Conservation (phyloP, 2,797 vertebrate species). For the Lutjanus argentimaculatus region DNA sequence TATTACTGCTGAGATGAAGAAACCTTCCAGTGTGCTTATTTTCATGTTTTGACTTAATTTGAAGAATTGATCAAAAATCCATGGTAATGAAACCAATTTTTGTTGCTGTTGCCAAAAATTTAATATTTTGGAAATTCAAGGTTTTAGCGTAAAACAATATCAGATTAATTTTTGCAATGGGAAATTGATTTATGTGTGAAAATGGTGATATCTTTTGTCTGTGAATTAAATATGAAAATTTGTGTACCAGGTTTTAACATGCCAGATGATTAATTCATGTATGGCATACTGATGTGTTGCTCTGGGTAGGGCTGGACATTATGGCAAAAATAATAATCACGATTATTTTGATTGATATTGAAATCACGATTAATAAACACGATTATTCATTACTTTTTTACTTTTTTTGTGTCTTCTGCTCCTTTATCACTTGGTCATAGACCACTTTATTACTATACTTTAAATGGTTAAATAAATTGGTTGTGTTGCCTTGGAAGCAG, state of each 20-base stretch:
- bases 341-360: no score
- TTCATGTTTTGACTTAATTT: neutral
- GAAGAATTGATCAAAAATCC: neutral
- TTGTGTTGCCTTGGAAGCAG: no score
- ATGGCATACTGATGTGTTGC: neutral
- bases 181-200: neutral
- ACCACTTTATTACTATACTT: no score
- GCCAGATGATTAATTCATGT: neutral
- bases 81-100: neutral
- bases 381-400: no score
- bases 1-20: conserved; percentile 15
- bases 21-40: neutral
- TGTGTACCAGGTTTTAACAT: neutral
- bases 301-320: no score
- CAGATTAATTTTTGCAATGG: neutral
- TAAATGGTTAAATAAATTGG: no score
- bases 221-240: neutral
- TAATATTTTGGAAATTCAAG: neutral
- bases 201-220: neutral
- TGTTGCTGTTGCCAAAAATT: neutral
- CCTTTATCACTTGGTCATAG: no score
- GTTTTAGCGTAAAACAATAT: neutral
- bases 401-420: no score
- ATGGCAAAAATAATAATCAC: no score
- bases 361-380: no score